phyloP scores from a whole-genome alignment of 2,113 vertebrate genomes.

The Solenodon paradoxus region DNA sequence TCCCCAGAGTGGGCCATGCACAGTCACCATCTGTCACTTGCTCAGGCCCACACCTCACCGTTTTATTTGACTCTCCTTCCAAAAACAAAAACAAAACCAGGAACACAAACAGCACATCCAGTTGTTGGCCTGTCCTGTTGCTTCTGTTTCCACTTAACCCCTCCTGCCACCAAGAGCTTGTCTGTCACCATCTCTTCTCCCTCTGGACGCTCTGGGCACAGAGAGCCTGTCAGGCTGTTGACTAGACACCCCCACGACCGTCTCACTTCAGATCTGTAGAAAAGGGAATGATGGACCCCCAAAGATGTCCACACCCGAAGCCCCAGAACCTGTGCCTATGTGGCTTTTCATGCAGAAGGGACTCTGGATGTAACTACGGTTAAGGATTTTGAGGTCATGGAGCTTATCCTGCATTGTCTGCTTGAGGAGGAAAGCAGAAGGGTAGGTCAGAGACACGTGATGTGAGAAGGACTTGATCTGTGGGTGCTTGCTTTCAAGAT shows the following conservation, averaged over 20 bases:
- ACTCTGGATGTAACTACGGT: not conserved
- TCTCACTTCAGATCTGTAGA: not conserved
- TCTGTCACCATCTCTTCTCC: not conserved
- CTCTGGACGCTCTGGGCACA: not conserved
- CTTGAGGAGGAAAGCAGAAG: not conserved
- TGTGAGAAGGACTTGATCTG: not conserved
- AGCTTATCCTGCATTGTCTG: not conserved
- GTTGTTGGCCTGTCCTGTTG: not conserved
- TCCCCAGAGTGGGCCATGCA: fast-evolving
- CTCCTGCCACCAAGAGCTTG: not conserved
- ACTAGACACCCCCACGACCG: not conserved
- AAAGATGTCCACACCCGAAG: not conserved
- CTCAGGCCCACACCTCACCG: not conserved
- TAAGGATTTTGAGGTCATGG: not conserved
- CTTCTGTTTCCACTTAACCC: not conserved
- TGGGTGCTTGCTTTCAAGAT: not conserved
- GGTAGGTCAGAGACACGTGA: not conserved
- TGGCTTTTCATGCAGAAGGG: not conserved
- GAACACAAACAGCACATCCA: not conserved
- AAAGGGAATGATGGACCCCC: not conserved
- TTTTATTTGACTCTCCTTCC: not conserved
- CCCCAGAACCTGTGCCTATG: not conserved
- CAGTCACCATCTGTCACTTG: not conserved
- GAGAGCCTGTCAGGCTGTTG: not conserved
- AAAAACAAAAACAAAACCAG: too few species aligned